These are phyloP conservation scores for Numenius arquata DNA, from an alignment of 2,113 vertebrate species.

Conservation along the genomic window DNA sequence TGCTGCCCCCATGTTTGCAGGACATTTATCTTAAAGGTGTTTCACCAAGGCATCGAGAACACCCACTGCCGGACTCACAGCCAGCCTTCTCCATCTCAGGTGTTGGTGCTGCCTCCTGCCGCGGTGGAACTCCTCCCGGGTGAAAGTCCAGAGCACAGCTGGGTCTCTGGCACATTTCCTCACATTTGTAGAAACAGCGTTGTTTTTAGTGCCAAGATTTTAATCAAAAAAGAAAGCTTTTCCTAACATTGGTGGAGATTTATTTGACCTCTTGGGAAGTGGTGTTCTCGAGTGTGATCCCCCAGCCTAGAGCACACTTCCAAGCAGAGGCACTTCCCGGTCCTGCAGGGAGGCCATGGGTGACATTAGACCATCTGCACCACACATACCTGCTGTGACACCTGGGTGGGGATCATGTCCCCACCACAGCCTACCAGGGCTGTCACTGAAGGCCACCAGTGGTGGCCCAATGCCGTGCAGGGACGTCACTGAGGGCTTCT, in stretches of 20 bases:
- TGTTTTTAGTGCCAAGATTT: not conserved
- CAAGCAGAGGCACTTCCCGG: not conserved
- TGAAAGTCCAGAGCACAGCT: not conserved
- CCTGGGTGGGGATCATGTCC: not conserved
- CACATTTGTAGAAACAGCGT: not conserved
- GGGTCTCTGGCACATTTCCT: not conserved
- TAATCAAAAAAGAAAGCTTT: not conserved
- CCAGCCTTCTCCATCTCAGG: too few species aligned
- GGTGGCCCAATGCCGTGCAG: not conserved
- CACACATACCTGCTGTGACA: not conserved
- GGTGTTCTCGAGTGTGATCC: not conserved
- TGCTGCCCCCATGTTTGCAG: too few species aligned
- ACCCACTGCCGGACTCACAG: rapidly evolving
- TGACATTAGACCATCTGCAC: not conserved
- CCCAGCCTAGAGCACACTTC: not conserved
- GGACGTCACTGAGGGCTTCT: not conserved
- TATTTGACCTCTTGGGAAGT: not conserved
- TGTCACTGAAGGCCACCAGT: not conserved
- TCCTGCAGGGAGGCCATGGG: not conserved
- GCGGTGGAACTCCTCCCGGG: not conserved
- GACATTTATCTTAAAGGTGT: too few species aligned
- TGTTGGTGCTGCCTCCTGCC: not conserved
- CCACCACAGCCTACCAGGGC: not conserved
- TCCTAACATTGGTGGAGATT: not conserved
- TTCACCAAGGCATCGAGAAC: not conserved